Base-by-base conservation (phyloP, 92 coral and sea anemone species). In the Umimayanthus kanabou region DNA sequence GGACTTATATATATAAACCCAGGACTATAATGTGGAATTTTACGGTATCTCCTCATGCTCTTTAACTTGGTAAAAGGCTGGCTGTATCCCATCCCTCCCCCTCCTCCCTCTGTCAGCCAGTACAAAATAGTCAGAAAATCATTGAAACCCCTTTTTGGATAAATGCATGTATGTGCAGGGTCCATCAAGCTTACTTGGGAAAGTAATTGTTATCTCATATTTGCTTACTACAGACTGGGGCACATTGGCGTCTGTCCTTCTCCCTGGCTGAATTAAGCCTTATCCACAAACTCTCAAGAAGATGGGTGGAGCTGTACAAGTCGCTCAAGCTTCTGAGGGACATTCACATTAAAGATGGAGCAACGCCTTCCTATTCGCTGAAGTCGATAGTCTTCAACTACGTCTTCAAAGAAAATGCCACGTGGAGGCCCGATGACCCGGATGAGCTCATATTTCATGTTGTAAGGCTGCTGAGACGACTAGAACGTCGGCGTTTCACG, bases 291-390 rank as follows among this genome's bases (percentile, higher is more conserved):
- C 25, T 90, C 80, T 50, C 90, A 37, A 8, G 30, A 7, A 45
- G 1, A 39, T 83, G 87, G 64, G 0, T 85, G 10, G 16, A 77
- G 25, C 23, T 86, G 73, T 90, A 87, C 88, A 86, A 73, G 37
- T 81, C 87, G 15, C 84, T 86, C 42, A 90, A 85, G 64, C 82
- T 90, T 37, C 77, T 85, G 18, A 87, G 89, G 28, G 92, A 90
- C 29, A 80, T 90, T 15, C 73, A 82, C 77, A 82, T 84, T 42
- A 70, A 70, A 50, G 79, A 69, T 29, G 87, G 87, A 28, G 78
- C 77, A 20, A 69, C 79, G 15, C 43, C 87, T 28, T 84, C 87
- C 58, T 84, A 66, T 42, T 26, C 50, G 9, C 37, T 84, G 88
- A 84, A 84, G 73, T 47, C 88, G 14, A 71, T 45, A 20, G 79